These are phyloP conservation scores for Orthonevra nobilis DNA, from an alignment of 2,888 invertebrate species.

Conservation along the genomic window DNA sequence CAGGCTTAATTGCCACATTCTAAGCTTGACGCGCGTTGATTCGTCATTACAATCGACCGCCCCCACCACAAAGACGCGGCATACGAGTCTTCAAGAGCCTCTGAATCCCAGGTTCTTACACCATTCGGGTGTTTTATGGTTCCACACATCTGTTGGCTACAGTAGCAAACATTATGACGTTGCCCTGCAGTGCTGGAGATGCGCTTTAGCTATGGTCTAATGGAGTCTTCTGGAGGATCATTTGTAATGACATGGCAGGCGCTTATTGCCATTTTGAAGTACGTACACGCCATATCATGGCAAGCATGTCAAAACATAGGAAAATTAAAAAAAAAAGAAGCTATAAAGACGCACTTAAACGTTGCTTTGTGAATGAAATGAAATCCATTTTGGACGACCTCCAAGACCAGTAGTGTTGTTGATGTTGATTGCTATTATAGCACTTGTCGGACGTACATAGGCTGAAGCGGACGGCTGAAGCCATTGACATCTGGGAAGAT, in stretches of 20 bases:
- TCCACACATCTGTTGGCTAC: conserved; percentile 20
- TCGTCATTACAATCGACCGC: conserved; percentile 1
- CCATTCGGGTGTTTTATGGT: conserved; percentile 19
- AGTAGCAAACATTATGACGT: too few relatives aligned
- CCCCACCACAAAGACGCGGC: background rate
- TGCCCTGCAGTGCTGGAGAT: background rate
- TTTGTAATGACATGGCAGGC: too few relatives aligned
- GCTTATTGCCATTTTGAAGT: background rate
- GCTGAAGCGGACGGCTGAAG: too few relatives aligned
- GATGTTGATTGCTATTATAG: background rate
- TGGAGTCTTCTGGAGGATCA: too few relatives aligned
- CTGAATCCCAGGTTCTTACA: conserved; percentile 28
- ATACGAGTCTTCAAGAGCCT: conserved; percentile 31
- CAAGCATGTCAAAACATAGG: background rate
- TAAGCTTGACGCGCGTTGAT: conserved; percentile 20
- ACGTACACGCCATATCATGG: background rate
- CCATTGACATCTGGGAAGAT: background rate
- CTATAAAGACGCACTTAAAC: conserved; percentile 12
- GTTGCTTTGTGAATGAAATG: background rate
- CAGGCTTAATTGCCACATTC: conserved; percentile 50
- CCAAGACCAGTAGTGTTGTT: conserved; percentile 7
- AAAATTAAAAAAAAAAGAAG: background rate
- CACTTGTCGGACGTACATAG: conserved; percentile 18
- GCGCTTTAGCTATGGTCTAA: background rate
- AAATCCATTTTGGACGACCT: conserved; percentile 22